Base-by-base conservation (phyloP, 2,797 vertebrate species). In the Brachyalestes nurse region DNA sequence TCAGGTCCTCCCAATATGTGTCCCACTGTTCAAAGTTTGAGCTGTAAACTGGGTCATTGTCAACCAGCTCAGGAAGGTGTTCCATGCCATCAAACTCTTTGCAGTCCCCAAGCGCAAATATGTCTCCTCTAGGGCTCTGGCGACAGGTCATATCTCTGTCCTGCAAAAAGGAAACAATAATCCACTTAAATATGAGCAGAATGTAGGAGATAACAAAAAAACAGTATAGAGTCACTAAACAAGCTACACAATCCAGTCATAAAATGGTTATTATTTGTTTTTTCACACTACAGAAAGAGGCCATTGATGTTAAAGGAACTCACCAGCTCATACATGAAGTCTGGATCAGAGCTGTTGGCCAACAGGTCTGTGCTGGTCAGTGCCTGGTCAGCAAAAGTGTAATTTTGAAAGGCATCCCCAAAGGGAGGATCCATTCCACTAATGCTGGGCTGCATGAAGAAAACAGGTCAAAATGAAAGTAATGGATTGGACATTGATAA, bases 281-380 rank as follows among this genome's bases (percentile, higher is more conserved):
- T 12, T 21, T 66, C n/a, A 10, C 23, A 1, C 47, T 71, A 0
- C 14, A 17, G 25, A 70, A 38, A 49, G 4, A 21, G 23, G 49
- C 4, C 5, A 19, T 38, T 12, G 38, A 12, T 12, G 38, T 13
- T 61, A 23, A 0, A 21, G 60, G 9, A 40, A 90, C 97, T 96
- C 91, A 99, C 98, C 96, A 98, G 92, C 91, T 99, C 97, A 84
- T 99, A 99, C 96, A 99, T 99, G 93, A 99, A 99, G 92, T 98
- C 97, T 91, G 97, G 97, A 91, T 99, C 97, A 66, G 97, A 97
- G 92, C 95, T 99, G 93, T 93, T 98, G 60, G 97, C 95, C 88
- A 99, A 93, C 88, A 99, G 94, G 88, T 99, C 98, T 34, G 98
- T 99, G 94, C 97, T 99, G 94, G 97, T 98, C 93, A 99, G 92